A percentile compares a stretch with the other conserved stretches of the same genome.
These are phyloP conservation scores for Solea senegalensis DNA, from an alignment of 2,113 vertebrate genomes.

Conservation along the genomic window DNA sequence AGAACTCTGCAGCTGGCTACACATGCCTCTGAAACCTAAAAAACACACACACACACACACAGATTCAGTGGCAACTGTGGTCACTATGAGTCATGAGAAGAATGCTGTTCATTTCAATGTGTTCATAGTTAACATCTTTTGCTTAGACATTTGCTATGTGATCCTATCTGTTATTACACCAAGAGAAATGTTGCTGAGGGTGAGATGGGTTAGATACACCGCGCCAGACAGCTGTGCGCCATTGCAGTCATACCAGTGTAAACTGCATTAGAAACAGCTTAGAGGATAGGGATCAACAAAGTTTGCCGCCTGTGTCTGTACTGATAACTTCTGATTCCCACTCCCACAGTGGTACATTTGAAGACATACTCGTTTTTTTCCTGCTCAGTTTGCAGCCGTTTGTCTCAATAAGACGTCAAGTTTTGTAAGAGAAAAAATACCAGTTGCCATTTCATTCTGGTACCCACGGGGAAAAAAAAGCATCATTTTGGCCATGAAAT, in stretches of 20 bases:
- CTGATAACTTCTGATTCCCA: constrained; percentile 24
- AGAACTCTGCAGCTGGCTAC: constrained; percentile 67
- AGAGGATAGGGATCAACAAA: constrained; percentile 32
- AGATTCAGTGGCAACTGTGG: constrained; percentile 40
- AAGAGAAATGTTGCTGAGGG: constrained; percentile 51
- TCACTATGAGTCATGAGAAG: constrained; percentile 52
- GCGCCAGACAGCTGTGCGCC: constrained; percentile 53
- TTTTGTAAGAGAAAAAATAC: too few relatives aligned
- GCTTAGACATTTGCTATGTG: constrained; percentile 46
- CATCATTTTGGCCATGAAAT: too few relatives aligned
- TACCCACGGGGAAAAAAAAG: too few relatives aligned
- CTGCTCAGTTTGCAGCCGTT: too few relatives aligned
- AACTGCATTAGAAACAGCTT: constrained; percentile 18
- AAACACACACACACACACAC: constrained; percentile 20
- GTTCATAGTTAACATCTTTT: constrained; percentile 42
- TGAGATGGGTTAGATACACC: constrained; percentile 45
- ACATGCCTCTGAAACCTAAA: constrained; percentile 54
- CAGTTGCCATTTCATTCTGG: too few relatives aligned
- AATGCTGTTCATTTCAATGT: constrained; percentile 38
- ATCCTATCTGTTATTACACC: constrained; percentile 61
- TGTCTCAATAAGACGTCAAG: too few relatives aligned
- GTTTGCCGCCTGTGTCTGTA: constrained; percentile 16
- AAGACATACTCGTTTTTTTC: neutral
- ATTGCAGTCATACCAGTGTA: constrained; percentile 46
- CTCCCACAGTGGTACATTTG: constrained; percentile 15